Conservation (phyloP, 1,140 invertebrate species). For the Oppia nitens region DNA sequence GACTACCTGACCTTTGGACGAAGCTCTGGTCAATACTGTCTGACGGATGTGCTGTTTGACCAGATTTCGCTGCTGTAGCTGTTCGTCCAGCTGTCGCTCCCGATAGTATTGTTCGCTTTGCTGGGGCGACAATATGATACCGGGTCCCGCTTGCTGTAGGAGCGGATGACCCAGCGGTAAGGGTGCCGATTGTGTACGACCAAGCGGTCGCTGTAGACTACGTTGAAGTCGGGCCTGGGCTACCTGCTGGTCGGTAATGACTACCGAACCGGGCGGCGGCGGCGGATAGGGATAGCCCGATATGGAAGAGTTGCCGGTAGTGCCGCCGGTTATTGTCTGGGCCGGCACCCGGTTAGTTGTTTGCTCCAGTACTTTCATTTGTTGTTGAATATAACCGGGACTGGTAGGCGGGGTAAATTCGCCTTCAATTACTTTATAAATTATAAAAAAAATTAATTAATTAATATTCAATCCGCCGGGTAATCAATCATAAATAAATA, state of each 20-base stretch:
- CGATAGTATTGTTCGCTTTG: conserved; percentile 44
- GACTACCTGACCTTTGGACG: conserved; percentile 41
- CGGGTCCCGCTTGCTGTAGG: conserved; percentile 38
- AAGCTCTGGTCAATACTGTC: conserved; percentile 60
- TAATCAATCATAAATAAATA: neutral
- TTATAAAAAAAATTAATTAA: neutral
- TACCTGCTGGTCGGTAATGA: neutral
- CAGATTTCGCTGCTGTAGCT: conserved; percentile 34
- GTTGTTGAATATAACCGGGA: conserved; percentile 39
- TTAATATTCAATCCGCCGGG: conserved; percentile 5
- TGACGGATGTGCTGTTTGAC: conserved; percentile 72
- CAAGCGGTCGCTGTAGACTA: conserved; percentile 56
- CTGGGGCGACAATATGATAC: conserved; percentile 24
- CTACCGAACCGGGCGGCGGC: neutral
- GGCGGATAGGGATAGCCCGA: neutral
- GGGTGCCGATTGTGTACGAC: conserved; percentile 80
- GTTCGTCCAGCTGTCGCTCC: conserved; percentile 38
- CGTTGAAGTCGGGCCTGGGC: conserved; percentile 32
- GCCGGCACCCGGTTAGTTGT: neutral
- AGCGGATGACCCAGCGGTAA: conserved; percentile 84
- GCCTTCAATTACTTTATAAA: conserved; percentile 32
- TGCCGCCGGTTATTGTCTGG: neutral
- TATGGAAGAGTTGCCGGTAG: neutral
- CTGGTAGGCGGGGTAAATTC: conserved; percentile 34
- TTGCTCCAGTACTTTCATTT: conserved; percentile 38